phyloP scores from a whole-genome alignment of 2,797 vertebrate genomes.

The Acanthopagrus latus region DNA sequence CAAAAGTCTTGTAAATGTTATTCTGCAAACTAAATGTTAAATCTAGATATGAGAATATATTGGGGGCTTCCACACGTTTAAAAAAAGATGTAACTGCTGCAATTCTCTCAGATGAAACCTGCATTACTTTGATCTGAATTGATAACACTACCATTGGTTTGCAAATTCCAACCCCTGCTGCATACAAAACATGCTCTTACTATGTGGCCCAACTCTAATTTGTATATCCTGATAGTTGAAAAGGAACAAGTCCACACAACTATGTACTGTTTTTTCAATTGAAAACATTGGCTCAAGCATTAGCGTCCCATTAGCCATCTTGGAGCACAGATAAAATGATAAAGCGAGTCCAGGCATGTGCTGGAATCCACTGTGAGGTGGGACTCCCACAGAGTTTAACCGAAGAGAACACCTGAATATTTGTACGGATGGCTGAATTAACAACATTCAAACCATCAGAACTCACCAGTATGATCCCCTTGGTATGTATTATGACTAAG shows the following conservation, averaged over 20 bases:
- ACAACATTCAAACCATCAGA: neutral
- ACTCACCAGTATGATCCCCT: neutral
- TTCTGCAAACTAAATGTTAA: neutral
- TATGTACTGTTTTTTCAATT: neutral
- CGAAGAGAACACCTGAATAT: neutral
- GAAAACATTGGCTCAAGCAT: neutral
- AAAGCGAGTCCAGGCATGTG: conserved; percentile 44
- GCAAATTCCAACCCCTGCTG: too few relatives aligned
- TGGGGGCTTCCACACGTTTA: neutral
- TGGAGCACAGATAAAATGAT: conserved; percentile 7
- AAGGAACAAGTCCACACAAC: conserved; percentile 41
- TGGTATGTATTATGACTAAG: conserved; percentile 24
- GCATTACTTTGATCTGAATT: neutral
- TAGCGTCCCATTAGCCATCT: neutral
- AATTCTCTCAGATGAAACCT: neutral
- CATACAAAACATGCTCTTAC: neutral
- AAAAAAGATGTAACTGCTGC: neutral
- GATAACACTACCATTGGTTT: neutral
- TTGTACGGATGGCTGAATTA: neutral
- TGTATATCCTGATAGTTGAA: neutral
- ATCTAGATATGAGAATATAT: neutral
- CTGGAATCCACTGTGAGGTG: conserved; percentile 38
- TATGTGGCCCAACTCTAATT: neutral
- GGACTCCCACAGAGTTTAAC: neutral
- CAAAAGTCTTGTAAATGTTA: neutral